Percentiles rank a stretch among this genome's conserved stretches.
These are phyloP conservation scores for Xylota segnis DNA, from an alignment of 2,888 invertebrate species.

Conservation along the genomic window DNA sequence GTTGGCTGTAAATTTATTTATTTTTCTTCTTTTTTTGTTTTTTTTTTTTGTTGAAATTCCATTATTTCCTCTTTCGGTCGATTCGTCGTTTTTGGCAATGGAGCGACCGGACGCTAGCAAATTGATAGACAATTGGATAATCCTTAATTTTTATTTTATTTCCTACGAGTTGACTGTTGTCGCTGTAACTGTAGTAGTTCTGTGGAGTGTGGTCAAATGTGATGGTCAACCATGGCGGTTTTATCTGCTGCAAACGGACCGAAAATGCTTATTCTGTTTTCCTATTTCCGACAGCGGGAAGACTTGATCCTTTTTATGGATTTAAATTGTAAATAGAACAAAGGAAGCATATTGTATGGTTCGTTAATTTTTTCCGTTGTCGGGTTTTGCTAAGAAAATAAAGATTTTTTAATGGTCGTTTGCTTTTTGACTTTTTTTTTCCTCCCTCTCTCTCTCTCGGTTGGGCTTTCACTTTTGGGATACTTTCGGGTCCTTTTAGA, in stretches of 20 bases:
- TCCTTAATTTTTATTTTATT: constrained; percentile 64
- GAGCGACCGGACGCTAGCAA: constrained; percentile 59
- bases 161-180: constrained; percentile 1
- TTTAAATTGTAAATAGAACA: constrained; percentile 54
- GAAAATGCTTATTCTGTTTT: constrained; percentile 27
- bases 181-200: not conserved
- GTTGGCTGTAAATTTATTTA: constrained; percentile 1
- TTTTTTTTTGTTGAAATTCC: constrained; percentile 16
- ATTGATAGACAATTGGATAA: constrained; percentile 74
- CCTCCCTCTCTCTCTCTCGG: not conserved
- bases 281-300: constrained; percentile 18
- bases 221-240: constrained; percentile 45
- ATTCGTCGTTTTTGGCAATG: constrained; percentile 26
- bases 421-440: constrained; percentile 47
- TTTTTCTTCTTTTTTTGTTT: no score
- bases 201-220: constrained; percentile 20
- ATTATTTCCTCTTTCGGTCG: not conserved
- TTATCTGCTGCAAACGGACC: constrained; percentile 22
- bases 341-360: constrained; percentile 71
- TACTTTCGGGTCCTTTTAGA: not conserved
- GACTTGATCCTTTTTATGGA: constrained; percentile 37
- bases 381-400: constrained; percentile 46
- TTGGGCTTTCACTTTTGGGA: constrained; percentile 2
- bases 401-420: constrained; percentile 65
- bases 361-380: constrained; percentile 64